Percentiles rank a stretch among this genome's conserved stretches.
Evolutionary conservation across 2,797 vertebrate genomes (phyloP).

Genomic region (Chelon auratus): DNA sequence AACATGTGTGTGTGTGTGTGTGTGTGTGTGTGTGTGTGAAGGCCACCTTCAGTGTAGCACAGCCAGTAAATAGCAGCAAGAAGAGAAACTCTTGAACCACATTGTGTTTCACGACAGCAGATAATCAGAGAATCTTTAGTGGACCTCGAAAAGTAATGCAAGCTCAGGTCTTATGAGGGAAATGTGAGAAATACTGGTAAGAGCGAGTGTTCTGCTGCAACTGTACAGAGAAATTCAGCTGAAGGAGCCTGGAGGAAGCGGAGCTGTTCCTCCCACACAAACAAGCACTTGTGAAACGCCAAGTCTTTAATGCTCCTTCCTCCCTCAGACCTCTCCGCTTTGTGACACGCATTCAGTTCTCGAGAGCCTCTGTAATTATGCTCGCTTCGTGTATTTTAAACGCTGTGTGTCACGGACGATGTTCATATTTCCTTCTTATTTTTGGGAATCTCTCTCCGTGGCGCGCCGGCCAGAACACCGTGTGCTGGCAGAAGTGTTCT

Average conservation of each 20-base stretch:
- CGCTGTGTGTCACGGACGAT: conserved; percentile 16
- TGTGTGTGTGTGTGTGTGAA: background rate
- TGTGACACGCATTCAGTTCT: conserved; percentile 12
- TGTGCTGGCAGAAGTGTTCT: conserved; percentile 78
- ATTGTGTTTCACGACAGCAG: background rate
- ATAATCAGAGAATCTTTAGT: conserved; percentile 6
- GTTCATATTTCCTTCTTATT: conserved; percentile 31
- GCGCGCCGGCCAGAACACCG: conserved; percentile 64
- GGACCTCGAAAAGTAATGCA: background rate
- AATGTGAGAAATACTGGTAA: conserved; percentile 15
- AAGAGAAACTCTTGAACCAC: background rate
- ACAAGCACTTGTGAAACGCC: conserved; percentile 59
- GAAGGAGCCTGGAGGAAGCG: conserved; percentile 70
- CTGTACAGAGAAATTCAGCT: conserved; percentile 35
- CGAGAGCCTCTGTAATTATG: conserved; percentile 22
- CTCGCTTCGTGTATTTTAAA: conserved; percentile 9
- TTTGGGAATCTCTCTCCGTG: conserved; percentile 20
- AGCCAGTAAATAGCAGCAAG: background rate
- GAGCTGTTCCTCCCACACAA: conserved; percentile 76
- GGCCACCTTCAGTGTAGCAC: background rate
- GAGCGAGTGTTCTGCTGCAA: conserved; percentile 38
- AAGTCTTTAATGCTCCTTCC: conserved; percentile 47
- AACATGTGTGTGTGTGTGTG: background rate
- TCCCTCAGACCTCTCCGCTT: conserved; percentile 27
- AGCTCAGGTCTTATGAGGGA: conserved; percentile 6